Conservation (phyloP, 2,113 vertebrate species). For the Rhabdomys dilectus region DNA sequence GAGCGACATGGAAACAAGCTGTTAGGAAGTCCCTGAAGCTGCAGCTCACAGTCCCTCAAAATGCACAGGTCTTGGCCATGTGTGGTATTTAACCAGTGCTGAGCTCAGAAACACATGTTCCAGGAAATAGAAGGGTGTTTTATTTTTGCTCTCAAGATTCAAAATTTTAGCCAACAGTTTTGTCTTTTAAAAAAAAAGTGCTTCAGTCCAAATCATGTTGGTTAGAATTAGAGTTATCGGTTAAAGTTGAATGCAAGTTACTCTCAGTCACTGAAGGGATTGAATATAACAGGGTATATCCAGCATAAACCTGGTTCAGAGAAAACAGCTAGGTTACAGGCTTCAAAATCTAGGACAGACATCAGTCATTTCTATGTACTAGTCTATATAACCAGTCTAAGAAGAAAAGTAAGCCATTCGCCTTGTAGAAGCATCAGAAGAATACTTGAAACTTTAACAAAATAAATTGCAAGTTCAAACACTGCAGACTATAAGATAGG, state of each 20-base stretch:
- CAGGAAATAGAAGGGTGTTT: neutral
- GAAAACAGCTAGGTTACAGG: neutral
- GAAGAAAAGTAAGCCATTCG: neutral
- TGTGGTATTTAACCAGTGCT: neutral
- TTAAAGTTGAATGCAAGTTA: conserved; percentile 16
- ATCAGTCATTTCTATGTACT: neutral
- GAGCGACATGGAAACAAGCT: neutral
- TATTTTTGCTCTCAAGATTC: neutral
- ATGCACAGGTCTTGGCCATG: neutral
- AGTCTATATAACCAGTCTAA: neutral
- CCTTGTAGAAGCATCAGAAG: neutral
- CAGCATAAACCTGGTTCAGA: neutral
- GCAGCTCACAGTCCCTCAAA: neutral
- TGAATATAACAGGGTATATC: neutral
- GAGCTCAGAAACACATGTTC: neutral
- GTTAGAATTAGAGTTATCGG: neutral
- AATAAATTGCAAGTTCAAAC: neutral
- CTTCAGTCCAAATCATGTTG: conserved; percentile 21
- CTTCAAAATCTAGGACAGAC: neutral
- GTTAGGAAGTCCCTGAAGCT: neutral
- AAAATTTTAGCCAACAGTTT: neutral
- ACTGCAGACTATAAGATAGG: neutral
- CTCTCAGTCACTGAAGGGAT: neutral
- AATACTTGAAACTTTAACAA: neutral
- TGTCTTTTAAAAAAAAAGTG: neutral